Base-by-base conservation (phyloP, 2,888 invertebrate species). In the Spatulosminthurus flaviceps region DNA sequence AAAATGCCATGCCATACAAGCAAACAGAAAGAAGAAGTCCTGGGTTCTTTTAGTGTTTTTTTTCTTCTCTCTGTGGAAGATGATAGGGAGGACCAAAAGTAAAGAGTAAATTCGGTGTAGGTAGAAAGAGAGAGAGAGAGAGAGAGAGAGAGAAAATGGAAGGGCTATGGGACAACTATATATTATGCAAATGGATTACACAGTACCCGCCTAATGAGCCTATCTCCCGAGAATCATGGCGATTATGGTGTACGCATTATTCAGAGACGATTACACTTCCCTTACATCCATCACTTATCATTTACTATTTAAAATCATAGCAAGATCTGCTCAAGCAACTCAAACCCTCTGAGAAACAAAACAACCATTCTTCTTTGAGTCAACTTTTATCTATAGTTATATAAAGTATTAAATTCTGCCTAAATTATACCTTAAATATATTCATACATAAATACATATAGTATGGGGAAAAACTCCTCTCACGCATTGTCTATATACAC, bases 131-230 rank as follows among this genome's bases (percentile, higher is more conserved):
- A n/a, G n/a, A n/a, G n/a, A n/a, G n/a, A n/a, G n/a, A n/a, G n/a
- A n/a, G n/a, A n/a, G n/a, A n/a, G n/a, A n/a, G n/a, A n/a, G n/a
- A n/a, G n/a, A n/a, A n/a, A 74, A 61, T 64, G 64, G 64, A 74
- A 61, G 74, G 64, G 74, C 60, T 34, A 61, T 34, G 29, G 72
- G 72, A 72, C 43, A 51, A 72, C 64, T 64, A 75, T 64, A 75
- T 34, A 75, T 75, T 75, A 75, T 64, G 75, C 61, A 75, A 75
- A 75, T 75, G 75, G 75, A 75, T 75, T 64, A 60, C 75, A 61
- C 34, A 29, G 75, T 75, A 61, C 64, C 75, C 64, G 75, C 64
- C 75, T 75, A 75, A 75, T 75, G 64, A 75, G 64, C 75, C 75
- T 66, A 75, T 64, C 64, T 75, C 42, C n/a, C 24, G 75, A 75